Conservation (phyloP, 2,888 invertebrate species). For the Choristoneura rosaceana region DNA sequence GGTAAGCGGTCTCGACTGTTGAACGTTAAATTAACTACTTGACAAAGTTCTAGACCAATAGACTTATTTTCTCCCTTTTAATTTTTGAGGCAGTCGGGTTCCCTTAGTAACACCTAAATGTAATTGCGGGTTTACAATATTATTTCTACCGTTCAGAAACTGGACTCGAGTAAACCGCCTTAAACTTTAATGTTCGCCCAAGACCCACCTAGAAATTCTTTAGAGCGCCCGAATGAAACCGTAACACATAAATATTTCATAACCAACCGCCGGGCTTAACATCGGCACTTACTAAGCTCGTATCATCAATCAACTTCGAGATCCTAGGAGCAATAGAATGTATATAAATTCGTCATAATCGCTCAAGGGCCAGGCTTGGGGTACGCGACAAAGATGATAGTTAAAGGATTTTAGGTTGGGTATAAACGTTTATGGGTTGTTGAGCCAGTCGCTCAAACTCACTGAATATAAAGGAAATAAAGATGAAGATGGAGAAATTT, state of each 20-base stretch:
- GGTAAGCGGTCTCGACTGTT: too few species aligned
- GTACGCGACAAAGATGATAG: constrained; percentile 43
- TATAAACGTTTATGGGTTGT: constrained; percentile 28
- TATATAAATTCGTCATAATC: constrained; percentile 69
- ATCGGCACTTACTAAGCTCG: constrained; percentile 42
- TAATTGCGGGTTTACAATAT: background rate
- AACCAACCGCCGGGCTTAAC: constrained; percentile 48
- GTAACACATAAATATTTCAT: constrained; percentile 68
- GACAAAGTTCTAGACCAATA: too few species aligned
- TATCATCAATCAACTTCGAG: constrained; percentile 67
- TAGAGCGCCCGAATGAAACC: constrained; percentile 51
- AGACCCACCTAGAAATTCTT: constrained; percentile 27
- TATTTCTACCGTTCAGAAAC: background rate
- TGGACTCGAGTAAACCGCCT: background rate
- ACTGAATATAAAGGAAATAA: constrained; percentile 6
- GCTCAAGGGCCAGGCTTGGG: constrained; percentile 58
- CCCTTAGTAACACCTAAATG: background rate
- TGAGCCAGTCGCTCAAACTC: constrained; percentile 5
- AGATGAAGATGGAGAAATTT: constrained; percentile 4
- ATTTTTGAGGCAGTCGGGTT: too few species aligned
- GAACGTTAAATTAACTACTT: too few species aligned
- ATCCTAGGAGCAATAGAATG: constrained; percentile 54
- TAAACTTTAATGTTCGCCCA: constrained; percentile 47
- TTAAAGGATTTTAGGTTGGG: constrained; percentile 31
- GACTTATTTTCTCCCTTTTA: too few species aligned